Evolutionary conservation across 2,797 vertebrate genomes (phyloP).

Genomic region (Acanthurus leucopareius): DNA sequence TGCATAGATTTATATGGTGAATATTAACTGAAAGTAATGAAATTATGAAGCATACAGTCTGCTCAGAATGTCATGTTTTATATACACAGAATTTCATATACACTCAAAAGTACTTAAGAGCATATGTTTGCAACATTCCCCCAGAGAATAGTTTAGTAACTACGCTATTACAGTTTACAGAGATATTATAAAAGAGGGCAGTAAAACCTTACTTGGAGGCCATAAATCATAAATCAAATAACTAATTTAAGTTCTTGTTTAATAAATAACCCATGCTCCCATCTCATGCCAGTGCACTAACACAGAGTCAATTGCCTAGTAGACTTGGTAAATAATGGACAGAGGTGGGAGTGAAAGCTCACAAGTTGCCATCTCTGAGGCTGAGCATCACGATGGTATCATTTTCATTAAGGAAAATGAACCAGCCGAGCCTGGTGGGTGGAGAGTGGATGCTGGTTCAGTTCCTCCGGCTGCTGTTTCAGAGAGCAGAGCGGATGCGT

Average conservation of each 20-base stretch:
- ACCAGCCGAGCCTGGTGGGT: slow-evolving; percentile 43
- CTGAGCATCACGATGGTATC: slow-evolving; percentile 44
- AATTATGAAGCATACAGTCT: background rate
- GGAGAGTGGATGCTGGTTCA: slow-evolving; percentile 53
- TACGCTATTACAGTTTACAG: too few species aligned
- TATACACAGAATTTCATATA: too few species aligned
- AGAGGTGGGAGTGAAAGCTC: slow-evolving; percentile 26
- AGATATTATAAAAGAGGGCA: background rate
- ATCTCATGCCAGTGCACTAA: slow-evolving; percentile 24
- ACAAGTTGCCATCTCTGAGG: slow-evolving; percentile 43
- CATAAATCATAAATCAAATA: slow-evolving; percentile 20
- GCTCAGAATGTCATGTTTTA: too few species aligned
- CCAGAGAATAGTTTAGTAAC: too few species aligned
- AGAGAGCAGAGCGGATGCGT: slow-evolving; percentile 40
- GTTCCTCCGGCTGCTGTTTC: slow-evolving; percentile 37
- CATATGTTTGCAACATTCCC: too few species aligned
- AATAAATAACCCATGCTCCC: slow-evolving; percentile 30
- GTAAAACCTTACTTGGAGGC: slow-evolving; percentile 3
- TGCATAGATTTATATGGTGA: background rate
- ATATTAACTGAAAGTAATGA: background rate
- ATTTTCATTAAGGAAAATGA: slow-evolving; percentile 47
- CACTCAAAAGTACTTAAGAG: too few species aligned
- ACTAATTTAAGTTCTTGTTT: slow-evolving; percentile 17
- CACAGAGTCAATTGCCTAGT: slow-evolving; percentile 31
- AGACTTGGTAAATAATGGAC: slow-evolving; percentile 13